Evolutionary conservation across 2,888 invertebrate species (phyloP).

Genomic region (Fissipunctia ypsillon): DNA sequence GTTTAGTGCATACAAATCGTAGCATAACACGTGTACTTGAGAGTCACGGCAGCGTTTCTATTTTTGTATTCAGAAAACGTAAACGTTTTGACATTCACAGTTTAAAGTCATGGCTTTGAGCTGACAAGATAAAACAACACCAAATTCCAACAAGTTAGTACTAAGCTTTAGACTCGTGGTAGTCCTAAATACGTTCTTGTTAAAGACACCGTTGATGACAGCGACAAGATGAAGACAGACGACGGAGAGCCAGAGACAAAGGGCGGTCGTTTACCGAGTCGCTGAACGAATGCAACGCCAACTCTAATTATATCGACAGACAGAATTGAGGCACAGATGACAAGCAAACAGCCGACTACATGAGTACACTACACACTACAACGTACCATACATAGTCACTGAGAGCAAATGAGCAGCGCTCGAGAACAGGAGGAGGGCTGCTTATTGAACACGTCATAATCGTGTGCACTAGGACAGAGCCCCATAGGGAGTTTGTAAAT

Average conservation of each 20-base stretch:
- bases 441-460: constrained; percentile 6
- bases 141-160: constrained; percentile 5
- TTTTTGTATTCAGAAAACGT: constrained; percentile 12
- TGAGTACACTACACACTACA: constrained; percentile 14
- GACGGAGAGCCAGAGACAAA: constrained; percentile 32
- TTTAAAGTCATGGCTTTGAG: background rate
- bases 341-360: constrained; percentile 18
- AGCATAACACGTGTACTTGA: background rate
- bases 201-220: constrained; percentile 15
- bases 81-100: constrained; percentile 25
- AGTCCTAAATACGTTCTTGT: constrained; percentile 15
- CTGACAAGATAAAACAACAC: constrained; percentile 5
- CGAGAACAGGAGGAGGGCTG: background rate
- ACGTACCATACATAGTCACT: background rate
- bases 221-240: constrained; percentile 20
- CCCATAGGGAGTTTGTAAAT: background rate
- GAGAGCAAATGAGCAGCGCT: constrained; percentile 2
- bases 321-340: constrained; percentile 45
- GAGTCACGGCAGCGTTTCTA: background rate
- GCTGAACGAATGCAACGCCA: constrained; percentile 42
- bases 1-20: constrained; percentile 14
- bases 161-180: constrained; percentile 5
- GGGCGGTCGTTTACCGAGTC: constrained; percentile 28
- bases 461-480: background rate
- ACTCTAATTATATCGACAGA: constrained; percentile 56